Conservation (phyloP, 2,113 vertebrate genomes). For the Chloropsis hardwickii region DNA sequence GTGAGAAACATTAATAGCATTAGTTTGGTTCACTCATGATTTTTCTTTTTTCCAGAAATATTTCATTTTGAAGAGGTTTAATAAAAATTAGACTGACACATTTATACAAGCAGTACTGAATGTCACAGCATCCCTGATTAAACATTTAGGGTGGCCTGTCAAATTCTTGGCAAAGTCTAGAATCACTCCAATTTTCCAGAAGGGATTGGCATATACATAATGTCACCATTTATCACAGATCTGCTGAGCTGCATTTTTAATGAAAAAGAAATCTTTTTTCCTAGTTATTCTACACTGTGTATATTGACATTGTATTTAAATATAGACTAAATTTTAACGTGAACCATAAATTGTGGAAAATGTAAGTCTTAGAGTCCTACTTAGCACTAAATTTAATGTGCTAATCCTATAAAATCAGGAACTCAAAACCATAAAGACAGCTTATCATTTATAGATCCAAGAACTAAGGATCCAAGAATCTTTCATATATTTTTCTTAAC, state of each 20-base stretch:
- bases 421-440: background rate
- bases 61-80: background rate
- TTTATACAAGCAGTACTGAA: slow-evolving; percentile 4
- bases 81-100: slow-evolving; percentile 7
- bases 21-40: background rate
- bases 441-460: background rate
- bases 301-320: background rate
- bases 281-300: background rate
- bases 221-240: slow-evolving; percentile 11
- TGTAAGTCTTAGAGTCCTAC: background rate
- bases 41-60: background rate
- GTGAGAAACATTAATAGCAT: slow-evolving; percentile 1
- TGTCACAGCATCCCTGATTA: slow-evolving; percentile 36
- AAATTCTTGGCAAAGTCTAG: slow-evolving; percentile 40
- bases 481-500: background rate
- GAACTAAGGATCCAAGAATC: background rate
- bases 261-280: background rate
- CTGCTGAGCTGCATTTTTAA: slow-evolving; percentile 31
- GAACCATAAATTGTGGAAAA: background rate
- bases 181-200: slow-evolving; percentile 28
- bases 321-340: background rate
- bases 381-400: background rate
- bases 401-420: background rate
- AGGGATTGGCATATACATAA: slow-evolving; percentile 1
- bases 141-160: slow-evolving; percentile 12